Conservation (phyloP, 2,113 vertebrate genomes). For the Motacilla tschutschensis region DNA sequence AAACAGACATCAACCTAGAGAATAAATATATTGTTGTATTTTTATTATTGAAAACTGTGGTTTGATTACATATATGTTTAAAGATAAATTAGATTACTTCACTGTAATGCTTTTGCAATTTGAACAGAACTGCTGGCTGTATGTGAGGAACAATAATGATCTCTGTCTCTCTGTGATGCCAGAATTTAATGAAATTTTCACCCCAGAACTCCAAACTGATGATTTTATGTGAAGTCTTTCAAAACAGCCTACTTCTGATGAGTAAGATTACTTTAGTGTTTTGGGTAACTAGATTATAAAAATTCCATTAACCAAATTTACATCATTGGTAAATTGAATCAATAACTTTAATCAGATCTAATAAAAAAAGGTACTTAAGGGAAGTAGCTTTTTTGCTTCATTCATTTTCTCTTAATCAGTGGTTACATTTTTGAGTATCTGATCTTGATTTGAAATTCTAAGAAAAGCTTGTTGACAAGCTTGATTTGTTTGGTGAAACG, state of each 20-base stretch:
- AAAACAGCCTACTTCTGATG: neutral
- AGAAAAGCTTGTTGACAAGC: neutral
- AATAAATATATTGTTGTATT: neutral
- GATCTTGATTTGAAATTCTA: neutral
- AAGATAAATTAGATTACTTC: neutral
- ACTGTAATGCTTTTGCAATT: neutral
- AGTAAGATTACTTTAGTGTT: neutral
- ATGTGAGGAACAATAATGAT: neutral
- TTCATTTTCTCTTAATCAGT: neutral
- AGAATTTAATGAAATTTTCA: neutral
- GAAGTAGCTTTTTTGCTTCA: neutral
- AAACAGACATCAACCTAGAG: neutral
- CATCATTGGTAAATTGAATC: neutral
- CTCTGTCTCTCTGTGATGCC: neutral
- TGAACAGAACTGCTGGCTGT: neutral
- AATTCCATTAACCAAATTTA: neutral
- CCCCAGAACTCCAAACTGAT: neutral
- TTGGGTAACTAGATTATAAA: slow-evolving; percentile 7
- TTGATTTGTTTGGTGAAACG: neutral
- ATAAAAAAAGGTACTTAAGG: slow-evolving; percentile 9
- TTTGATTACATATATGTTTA: neutral
- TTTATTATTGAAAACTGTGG: neutral
- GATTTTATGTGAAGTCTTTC: neutral
- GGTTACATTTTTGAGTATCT: neutral
- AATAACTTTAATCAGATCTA: slow-evolving; percentile 12